phyloP scores from a whole-genome alignment of 2,113 vertebrate species.

The Phrynocephalus versicolor region DNA sequence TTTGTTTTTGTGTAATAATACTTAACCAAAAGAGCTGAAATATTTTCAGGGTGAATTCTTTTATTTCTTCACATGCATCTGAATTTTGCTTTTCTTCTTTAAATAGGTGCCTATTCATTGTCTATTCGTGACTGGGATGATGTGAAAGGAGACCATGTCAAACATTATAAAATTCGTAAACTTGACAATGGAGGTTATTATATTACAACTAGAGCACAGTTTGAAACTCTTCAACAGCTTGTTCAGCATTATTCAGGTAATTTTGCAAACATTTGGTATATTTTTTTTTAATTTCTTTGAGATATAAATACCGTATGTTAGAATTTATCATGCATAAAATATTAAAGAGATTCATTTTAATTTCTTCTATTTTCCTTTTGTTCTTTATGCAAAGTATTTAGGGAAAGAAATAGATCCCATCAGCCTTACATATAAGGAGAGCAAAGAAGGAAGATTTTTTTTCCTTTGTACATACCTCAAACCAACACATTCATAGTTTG shows the following conservation, averaged over 20 bases:
- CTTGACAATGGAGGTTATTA: conserved; percentile 98
- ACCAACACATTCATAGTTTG: too few relatives aligned
- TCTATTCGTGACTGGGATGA: conserved; percentile 98
- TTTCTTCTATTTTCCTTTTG: background rate
- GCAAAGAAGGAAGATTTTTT: background rate
- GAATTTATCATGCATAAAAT: conserved; percentile 18
- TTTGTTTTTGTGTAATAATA: conserved; percentile 3
- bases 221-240: conserved; percentile 94
- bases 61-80: background rate
- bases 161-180: conserved; percentile 98
- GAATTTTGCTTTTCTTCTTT: conserved; percentile 34
- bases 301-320: conserved; percentile 49
- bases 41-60: background rate
- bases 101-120: conserved; percentile 93
- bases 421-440: background rate
- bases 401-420: background rate
- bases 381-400: background rate
- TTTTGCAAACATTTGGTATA: conserved; percentile 26
- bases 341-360: background rate
- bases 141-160: conserved; percentile 95
- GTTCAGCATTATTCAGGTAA: conserved; percentile 98
- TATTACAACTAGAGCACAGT: conserved; percentile 97
- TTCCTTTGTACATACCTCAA: too few relatives aligned
- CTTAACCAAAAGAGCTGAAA: background rate
- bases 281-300: conserved; percentile 47